Percentiles rank a stretch among this genome's conserved stretches.
These are phyloP conservation scores for Muntiacus reevesi DNA, from an alignment of 2,113 vertebrate genomes.

Conservation along the genomic window DNA sequence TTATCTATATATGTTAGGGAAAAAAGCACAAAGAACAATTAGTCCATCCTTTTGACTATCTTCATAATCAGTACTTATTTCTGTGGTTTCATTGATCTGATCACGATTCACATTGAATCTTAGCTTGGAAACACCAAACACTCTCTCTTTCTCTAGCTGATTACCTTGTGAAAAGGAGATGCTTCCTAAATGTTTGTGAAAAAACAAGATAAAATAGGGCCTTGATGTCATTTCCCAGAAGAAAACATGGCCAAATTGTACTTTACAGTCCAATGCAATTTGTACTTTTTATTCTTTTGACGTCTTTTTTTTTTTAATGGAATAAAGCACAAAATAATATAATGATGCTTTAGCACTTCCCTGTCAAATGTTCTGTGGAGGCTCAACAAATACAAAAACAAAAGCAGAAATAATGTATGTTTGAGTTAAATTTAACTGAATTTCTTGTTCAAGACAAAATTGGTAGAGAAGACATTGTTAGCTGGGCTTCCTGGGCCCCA, in stretches of 20 bases:
- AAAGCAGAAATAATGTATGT: neutral
- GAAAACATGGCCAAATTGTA: neutral
- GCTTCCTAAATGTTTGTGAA: neutral
- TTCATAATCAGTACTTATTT: neutral
- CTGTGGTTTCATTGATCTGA: slow-evolving; percentile 41
- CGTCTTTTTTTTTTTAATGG: neutral
- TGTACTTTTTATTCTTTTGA: neutral
- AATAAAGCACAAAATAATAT: neutral
- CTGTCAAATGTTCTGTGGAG: neutral
- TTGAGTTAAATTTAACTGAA: neutral
- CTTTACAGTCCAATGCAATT: neutral
- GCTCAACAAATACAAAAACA: neutral
- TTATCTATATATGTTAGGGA: neutral
- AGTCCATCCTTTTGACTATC: neutral
- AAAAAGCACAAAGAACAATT: neutral
- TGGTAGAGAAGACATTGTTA: neutral
- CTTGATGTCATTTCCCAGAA: neutral
- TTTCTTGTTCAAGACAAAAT: neutral
- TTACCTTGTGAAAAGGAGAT: neutral
- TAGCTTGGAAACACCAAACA: neutral
- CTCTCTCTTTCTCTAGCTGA: neutral
- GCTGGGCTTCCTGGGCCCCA: neutral
- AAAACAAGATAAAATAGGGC: neutral
- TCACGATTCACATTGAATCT: neutral
- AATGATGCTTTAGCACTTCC: neutral